Evolutionary conservation across 2,797 vertebrate genomes (phyloP), one percentile per base, ranked within the genome.

Genomic region (Phrynocephalus forsythii): DNA sequence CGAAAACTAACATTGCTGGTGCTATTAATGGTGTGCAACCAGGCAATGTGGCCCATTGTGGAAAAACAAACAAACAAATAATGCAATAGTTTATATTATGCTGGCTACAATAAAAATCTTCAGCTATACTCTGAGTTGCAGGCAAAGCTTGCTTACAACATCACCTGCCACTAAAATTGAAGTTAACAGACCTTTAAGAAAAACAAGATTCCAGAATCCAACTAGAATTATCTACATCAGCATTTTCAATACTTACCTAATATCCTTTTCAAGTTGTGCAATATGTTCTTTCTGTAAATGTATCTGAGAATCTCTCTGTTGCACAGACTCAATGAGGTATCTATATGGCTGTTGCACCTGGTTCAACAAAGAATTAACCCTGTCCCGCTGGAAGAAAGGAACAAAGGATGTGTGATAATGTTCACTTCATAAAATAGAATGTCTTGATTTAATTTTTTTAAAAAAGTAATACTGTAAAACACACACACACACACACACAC

Each of bases 281-380:
- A 98, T 92, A 2, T 87, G 96, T 69, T 98, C 97, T 92, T 97
- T 98, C 87, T 98, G 96, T 2, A 90, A 69, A 88, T 92, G 94
- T 94, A 99, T 98, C 91, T 98, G 98, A 33, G 95, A 92, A 86
- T 99, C 98, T 92, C 97, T 97, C 92, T 98, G 98, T 60, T 97
- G 97, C 82, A 99, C 97, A 0, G 97, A 97, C 91, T 99, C 98
- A 44, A 99, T 97, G 86, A 99, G 97, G 92, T 98, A 99, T 94
- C 98, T 98, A 88, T 99, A 98, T 0, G 99, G 99, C 88, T 99
- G 99, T 79, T 99, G 98, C 28, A 98, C 96, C 96, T 99, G 98
- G 95, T 96, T 96, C 88, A 99, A 92, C 86, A 99, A 96, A 80
- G 96, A 97, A 94, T 98, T 99, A 90, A 98, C 97, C 88, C 96